These are phyloP conservation scores for Caerostris darwini DNA, from an alignment of 1,140 invertebrate species.

Conservation along the genomic window DNA sequence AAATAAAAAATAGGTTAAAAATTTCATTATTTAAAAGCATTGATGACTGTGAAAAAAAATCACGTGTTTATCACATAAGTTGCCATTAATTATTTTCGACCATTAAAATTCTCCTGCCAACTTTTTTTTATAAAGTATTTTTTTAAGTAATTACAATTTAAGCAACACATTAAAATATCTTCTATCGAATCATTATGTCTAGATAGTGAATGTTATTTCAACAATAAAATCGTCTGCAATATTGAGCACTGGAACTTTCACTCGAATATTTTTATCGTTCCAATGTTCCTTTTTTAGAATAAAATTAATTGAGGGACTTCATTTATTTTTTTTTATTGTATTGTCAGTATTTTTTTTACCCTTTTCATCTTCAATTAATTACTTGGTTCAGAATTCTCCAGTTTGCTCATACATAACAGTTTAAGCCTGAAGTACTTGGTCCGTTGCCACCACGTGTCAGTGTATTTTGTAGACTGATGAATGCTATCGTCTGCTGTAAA, in stretches of 20 bases:
- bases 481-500: background rate
- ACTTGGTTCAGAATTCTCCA: background rate
- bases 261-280: background rate
- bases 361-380: background rate
- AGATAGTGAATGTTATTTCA: background rate
- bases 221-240: background rate
- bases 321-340: background rate
- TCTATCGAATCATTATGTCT: background rate
- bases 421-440: background rate
- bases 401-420: background rate
- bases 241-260: background rate
- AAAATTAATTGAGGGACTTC: background rate
- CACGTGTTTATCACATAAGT: no score
- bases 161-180: no score
- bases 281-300: background rate
- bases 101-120: no score
- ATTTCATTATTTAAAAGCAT: no score
- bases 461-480: background rate
- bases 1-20: no score
- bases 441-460: background rate
- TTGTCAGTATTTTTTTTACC: no score
- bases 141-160: no score
- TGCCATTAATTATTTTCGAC: no score
- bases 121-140: no score
- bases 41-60: no score